Conservation (phyloP, 1,140 invertebrate species). For the Wasmannia auropunctata region DNA sequence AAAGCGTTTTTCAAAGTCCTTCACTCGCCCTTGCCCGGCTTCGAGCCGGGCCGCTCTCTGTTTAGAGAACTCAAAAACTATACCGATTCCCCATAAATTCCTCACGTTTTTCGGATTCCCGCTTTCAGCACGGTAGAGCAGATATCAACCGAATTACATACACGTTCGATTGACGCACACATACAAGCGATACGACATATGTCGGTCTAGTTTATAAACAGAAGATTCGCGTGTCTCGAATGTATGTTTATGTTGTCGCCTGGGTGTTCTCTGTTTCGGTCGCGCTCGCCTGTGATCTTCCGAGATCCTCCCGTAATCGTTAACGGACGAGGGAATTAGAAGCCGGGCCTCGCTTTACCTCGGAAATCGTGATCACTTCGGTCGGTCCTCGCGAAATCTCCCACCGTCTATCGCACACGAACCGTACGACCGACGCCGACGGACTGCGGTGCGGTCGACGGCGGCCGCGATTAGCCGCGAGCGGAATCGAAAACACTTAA, state of each 20-base stretch:
- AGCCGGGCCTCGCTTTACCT: not conserved
- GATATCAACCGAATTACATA: not conserved
- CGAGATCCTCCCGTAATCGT: not conserved
- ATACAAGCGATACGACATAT: too few species aligned
- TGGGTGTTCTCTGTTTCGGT: not conserved
- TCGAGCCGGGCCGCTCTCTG: too few species aligned
- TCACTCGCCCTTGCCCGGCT: not conserved
- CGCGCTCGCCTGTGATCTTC: not conserved
- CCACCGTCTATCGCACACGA: not conserved
- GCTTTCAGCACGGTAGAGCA: not conserved
- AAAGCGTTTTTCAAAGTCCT: not conserved
- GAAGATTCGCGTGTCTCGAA: not conserved
- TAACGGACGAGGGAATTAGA: not conserved
- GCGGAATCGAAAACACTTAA: constrained; percentile 65
- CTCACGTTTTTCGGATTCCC: not conserved
- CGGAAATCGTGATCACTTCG: constrained; percentile 1
- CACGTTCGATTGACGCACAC: not conserved
- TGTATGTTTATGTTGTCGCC: too few species aligned
- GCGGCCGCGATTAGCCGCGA: too few species aligned
- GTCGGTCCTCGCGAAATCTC: too few species aligned
- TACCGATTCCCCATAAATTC: not conserved
- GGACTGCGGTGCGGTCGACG: constrained; percentile 49
- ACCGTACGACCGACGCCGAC: not conserved
- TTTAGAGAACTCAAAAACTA: not conserved
- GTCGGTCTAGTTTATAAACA: not conserved